Evolutionary conservation across 2,797 vertebrate genomes (phyloP).

Genomic region (Scyliorhinus canicula): DNA sequence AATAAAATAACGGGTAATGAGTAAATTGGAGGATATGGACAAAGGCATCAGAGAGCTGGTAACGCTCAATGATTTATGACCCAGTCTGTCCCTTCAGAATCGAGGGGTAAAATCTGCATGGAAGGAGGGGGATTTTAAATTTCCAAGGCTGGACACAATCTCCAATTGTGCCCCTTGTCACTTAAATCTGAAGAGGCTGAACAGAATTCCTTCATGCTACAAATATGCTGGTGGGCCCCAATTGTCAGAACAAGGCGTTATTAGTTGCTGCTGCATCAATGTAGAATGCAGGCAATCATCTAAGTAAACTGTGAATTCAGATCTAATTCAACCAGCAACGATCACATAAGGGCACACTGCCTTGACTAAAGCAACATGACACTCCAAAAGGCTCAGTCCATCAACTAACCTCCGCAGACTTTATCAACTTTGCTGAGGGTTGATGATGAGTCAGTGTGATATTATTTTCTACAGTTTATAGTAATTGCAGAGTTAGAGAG

Average conservation of each 20-base stretch:
- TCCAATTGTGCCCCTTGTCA: background rate
- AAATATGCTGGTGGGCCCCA: background rate
- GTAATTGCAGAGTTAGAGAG: background rate
- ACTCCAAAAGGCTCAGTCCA: background rate
- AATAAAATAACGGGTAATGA: background rate
- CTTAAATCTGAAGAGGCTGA: background rate
- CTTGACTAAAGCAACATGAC: background rate
- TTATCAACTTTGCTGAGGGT: background rate
- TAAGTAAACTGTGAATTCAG: background rate
- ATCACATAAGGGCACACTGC: background rate
- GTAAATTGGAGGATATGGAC: background rate
- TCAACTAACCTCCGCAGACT: background rate
- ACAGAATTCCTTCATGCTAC: background rate
- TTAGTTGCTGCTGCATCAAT: background rate
- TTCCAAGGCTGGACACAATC: background rate
- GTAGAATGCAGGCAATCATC: background rate
- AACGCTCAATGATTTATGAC: background rate
- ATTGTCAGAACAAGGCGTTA: background rate
- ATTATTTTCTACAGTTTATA: background rate
- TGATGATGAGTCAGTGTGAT: background rate
- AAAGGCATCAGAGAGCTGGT: background rate
- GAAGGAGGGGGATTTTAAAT: background rate
- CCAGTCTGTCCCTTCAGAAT: background rate
- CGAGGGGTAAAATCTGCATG: background rate
- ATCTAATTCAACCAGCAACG: background rate